Evolutionary conservation across 2,113 vertebrate genomes (phyloP).

Genomic region (Ceyx margarethae): DNA sequence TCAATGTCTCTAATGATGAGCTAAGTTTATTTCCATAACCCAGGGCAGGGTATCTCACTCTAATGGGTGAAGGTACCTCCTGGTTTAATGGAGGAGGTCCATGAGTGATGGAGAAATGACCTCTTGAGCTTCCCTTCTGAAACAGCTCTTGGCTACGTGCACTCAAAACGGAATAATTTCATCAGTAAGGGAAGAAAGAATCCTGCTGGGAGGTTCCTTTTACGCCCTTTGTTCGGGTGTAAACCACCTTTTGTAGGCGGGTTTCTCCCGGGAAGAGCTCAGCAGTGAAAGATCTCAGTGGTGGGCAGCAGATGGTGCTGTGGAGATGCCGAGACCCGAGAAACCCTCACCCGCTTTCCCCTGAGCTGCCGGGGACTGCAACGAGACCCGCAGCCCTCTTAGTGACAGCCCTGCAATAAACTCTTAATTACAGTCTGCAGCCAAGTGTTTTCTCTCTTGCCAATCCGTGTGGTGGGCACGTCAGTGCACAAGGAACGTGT

Average conservation of each 20-base stretch:
- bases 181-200: background rate
- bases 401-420: background rate
- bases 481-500: background rate
- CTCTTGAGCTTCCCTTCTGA: background rate
- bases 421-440: background rate
- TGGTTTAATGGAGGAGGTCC: background rate
- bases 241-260: background rate
- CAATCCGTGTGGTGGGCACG: background rate
- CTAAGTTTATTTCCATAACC: background rate
- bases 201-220: background rate
- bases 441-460: background rate
- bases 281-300: background rate
- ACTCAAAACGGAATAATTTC: background rate
- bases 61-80: background rate
- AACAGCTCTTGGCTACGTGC: background rate
- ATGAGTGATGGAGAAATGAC: background rate
- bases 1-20: background rate
- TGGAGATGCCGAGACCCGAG: background rate
- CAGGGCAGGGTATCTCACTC: background rate
- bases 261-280: rapidly evolving
- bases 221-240: background rate
- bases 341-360: background rate
- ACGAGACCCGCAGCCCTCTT: rapidly evolving
- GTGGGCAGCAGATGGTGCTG: conserved; percentile 48
- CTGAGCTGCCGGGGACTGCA: background rate